Evolutionary conservation across 1,140 invertebrate genomes (phyloP), one percentile per base, ranked within the genome.

Genomic region (Cotesia chilonis): DNA sequence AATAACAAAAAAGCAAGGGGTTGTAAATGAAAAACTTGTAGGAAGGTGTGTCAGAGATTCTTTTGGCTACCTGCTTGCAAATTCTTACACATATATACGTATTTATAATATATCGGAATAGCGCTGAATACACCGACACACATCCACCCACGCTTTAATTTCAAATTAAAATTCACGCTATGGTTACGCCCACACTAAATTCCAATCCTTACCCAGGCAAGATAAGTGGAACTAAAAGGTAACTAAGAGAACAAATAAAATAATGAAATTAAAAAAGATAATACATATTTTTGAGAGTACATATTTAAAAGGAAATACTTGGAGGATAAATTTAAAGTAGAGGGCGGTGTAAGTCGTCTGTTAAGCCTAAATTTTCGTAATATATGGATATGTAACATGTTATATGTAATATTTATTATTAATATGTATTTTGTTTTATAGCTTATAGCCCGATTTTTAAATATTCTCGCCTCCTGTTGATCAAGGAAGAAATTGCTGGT

Each of bases 81-180:
- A 68, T 68, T 41, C 66, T 68, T 41, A 37, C 47, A 55, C 28
- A 52, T 68, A 12, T 54, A 36, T 20, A 68, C 28, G 28, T 28
- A 28, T 28, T 28, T 28, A 28, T 28, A 28, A 28, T 47, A 47
- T 47, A 47, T 47, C 41, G 41, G 41, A 54, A 68, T 35, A 68
- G 9, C 12, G 17, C 9, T n/a, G 10, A 17, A 36, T 41, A 68
- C 41, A 68, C 66, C 14, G 57, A 68, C 66, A 68, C 14, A 36
- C 17, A 51, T 52, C 78, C 78, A 74, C 80, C 78, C 77, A 67
- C 78, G 79, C 73, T 78, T 77, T 79, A 80, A 81, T 77, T 80
- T 81, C 76, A 80, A 82, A 82, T 82, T 81, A 81, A 81, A 82
- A 81, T 81, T 79, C 79, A 81, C 79, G 77, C 78, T 72, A 73